Evolutionary conservation across 1,140 invertebrate genomes (phyloP).

Genomic region (Agraylea sexmaculata): DNA sequence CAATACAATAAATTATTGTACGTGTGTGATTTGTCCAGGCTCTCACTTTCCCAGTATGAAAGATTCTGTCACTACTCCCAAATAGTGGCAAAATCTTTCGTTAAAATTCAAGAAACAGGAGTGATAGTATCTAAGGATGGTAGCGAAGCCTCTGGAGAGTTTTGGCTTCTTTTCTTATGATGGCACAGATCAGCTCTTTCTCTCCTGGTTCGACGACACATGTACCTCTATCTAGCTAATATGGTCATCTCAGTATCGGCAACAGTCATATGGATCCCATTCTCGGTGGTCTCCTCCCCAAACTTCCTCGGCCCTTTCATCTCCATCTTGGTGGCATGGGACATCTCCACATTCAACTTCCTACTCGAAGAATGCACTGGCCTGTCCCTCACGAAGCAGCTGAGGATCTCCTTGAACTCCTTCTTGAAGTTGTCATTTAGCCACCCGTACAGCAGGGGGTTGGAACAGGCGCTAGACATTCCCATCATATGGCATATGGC

Average conservation of each 20-base stretch:
- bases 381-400: slow-evolving; percentile 40
- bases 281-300: slow-evolving; percentile 15
- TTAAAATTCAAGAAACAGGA: too few species aligned
- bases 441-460: slow-evolving; percentile 93
- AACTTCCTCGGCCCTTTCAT: slow-evolving; percentile 32
- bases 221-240: slow-evolving; percentile 17
- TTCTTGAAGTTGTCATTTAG: slow-evolving; percentile 97
- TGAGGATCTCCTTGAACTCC: slow-evolving; percentile 82
- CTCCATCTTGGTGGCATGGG: slow-evolving; percentile 47
- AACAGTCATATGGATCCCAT: slow-evolving; percentile 12
- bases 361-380: slow-evolving; percentile 38
- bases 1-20: too few species aligned
- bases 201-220: slow-evolving; percentile 12
- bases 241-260: slow-evolving; percentile 16
- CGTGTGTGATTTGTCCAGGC: too few species aligned
- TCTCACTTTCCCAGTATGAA: too few species aligned
- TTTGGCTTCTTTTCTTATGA: too few species aligned
- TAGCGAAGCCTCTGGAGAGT: too few species aligned
- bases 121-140: too few species aligned
- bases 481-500: slow-evolving; percentile 75
- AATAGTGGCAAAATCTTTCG: too few species aligned
- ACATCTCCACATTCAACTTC: slow-evolving; percentile 42
- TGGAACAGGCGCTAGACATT: slow-evolving; percentile 73
- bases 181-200: slow-evolving; percentile 15
- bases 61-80: too few species aligned